phyloP scores from a whole-genome alignment of 2,797 vertebrate genomes.

The Cichlasoma orientale region DNA sequence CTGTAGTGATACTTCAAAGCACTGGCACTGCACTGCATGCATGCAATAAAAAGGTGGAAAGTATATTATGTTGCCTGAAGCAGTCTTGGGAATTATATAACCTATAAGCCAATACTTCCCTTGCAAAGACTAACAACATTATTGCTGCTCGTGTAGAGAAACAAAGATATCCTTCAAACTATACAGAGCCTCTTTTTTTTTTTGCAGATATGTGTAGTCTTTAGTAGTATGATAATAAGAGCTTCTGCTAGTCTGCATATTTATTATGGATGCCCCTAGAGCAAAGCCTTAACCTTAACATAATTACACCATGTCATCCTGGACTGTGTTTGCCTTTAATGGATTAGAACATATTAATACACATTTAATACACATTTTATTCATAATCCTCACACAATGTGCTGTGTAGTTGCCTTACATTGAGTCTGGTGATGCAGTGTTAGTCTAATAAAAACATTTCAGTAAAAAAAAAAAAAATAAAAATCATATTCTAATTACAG shows the following conservation, averaged over 20 bases:
- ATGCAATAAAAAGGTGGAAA: slow-evolving; percentile 14
- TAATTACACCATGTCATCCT: neutral
- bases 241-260: slow-evolving; percentile 3
- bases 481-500: neutral
- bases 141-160: slow-evolving; percentile 10
- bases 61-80: slow-evolving; percentile 17
- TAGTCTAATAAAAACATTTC: neutral
- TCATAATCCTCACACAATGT: neutral
- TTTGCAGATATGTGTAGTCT: neutral
- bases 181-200: neutral
- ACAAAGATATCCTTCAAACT: slow-evolving; percentile 3
- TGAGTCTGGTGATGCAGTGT: neutral
- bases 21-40: neutral
- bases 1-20: neutral
- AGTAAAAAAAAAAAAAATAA: rapidly evolving
- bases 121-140: slow-evolving; percentile 13
- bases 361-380: neutral
- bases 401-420: no score
- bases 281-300: neutral
- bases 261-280: neutral
- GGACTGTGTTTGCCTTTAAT: neutral
- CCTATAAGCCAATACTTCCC: slow-evolving; percentile 14
- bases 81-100: neutral
- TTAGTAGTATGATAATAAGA: neutral
- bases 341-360: neutral